Base-by-base conservation (phyloP, 2,797 vertebrate species). In the Protonibea diacanthus region DNA sequence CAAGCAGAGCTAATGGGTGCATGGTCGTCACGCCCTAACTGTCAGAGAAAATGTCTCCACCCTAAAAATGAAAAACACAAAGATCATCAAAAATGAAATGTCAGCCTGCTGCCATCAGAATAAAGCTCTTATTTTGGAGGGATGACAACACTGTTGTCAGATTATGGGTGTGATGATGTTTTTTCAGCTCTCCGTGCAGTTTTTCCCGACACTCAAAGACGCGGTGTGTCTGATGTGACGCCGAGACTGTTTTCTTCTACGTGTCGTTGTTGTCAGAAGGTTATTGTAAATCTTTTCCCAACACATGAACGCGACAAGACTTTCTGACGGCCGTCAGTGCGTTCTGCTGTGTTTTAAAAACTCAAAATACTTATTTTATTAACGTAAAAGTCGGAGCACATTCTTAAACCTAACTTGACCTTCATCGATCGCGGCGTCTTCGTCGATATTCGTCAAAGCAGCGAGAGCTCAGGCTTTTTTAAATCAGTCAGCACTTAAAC, bases 31-130 rank as follows among this genome's bases (percentile, higher is more conserved):
- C 91, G 57, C 88, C 90, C 88, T 44, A 75, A 86, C 79, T 87
- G 80, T 71, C 85, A 85, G 58, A 67, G 55, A 84, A 82, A 81
- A 66, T 15, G 33, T 71, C 89, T 83, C 90, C 87, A 81, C 89
- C 89, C 85, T 71, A 17, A 77, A 67, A 75, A 48, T 69, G 11
- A 69, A 58, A 83, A 77, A 71, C 51, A 76, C 62, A 81, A 80
- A 86, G 68, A 86, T 66, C 72, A 78, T 88, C 84, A 83, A 44
- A 84, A 87, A 57, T 52, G 0, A 81, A 74, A 47, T 27, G 10
- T 83, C 85, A 78, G 59, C 49, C 51, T 75, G 33, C 57, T 61
- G 58, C 44, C 71, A 51, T 71, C 64, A 80, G 68, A 86, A 87
- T 76, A 86, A 87, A 90, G 53, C 80, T 60, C 40, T 83, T 33